These are phyloP conservation scores for Lamellibrachia satsuma DNA, from an alignment of 2,888 invertebrate genomes.

Conservation along the genomic window DNA sequence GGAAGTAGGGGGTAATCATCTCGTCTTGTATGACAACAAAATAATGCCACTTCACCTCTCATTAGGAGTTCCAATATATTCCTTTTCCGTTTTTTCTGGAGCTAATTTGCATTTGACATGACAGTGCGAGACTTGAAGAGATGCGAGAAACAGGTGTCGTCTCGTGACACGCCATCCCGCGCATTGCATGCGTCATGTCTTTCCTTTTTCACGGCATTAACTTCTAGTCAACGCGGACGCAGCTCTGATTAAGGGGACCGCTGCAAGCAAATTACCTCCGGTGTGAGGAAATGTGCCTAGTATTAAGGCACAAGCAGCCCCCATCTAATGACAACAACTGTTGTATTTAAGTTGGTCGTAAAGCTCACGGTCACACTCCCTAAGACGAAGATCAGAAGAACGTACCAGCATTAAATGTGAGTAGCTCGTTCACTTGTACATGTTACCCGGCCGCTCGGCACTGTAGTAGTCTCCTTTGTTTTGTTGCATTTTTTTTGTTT, in stretches of 20 bases:
- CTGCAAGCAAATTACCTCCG: background rate
- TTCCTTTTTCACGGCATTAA: background rate
- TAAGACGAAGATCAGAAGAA: background rate
- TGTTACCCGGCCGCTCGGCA: background rate
- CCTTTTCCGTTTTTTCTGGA: conserved; percentile 5
- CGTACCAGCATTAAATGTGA: background rate
- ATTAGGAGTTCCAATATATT: background rate
- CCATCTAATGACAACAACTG: background rate
- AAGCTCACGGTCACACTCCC: background rate
- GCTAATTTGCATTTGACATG: background rate
- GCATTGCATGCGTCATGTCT: background rate
- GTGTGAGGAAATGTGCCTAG: background rate
- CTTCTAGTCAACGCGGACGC: background rate
- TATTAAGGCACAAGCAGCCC: background rate
- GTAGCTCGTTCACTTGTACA: background rate
- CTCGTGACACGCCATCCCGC: background rate
- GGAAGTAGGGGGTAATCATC: conserved; percentile 19
- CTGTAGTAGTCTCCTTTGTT: background rate
- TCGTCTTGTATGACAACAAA: background rate
- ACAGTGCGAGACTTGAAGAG: background rate
- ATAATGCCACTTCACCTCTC: background rate
- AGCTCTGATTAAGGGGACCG: background rate
- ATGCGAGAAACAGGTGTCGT: background rate
- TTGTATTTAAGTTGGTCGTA: conserved; percentile 5
- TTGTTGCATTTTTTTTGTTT: background rate